Conservation (phyloP, 2,797 vertebrate genomes). For the Ispidina lecontei region DNA sequence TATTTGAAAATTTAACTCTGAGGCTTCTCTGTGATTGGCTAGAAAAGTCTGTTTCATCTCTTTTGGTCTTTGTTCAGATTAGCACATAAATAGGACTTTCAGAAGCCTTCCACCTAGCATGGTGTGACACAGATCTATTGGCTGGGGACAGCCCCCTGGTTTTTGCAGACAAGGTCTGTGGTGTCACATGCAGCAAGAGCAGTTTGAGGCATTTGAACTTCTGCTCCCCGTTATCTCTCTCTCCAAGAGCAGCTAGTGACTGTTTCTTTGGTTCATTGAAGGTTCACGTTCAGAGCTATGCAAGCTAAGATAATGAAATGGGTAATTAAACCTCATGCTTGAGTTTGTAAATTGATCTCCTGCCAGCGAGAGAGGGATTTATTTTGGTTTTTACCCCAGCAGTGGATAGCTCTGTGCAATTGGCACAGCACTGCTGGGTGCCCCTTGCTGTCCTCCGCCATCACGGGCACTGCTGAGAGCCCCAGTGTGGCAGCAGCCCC, state of each 20-base stretch:
- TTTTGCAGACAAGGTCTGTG: neutral
- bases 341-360: conserved; percentile 57
- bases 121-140: neutral
- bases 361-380: neutral
- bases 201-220: conserved; percentile 31
- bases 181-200: neutral
- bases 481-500: neutral
- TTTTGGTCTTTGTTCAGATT: neutral
- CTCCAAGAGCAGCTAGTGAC: conserved; percentile 28
- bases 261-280: conserved; percentile 58
- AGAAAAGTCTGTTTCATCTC: conserved; percentile 11
- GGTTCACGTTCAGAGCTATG: conserved; percentile 29
- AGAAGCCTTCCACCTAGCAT: neutral
- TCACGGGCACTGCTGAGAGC: neutral
- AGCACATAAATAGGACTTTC: conserved; percentile 13
- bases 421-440: neutral
- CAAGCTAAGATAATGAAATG: conserved; percentile 66
- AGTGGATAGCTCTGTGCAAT: neutral
- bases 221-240: neutral
- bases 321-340: conserved; percentile 66
- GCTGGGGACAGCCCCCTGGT: neutral
- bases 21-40: neutral
- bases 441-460: neutral
- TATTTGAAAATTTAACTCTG: conserved; percentile 45
- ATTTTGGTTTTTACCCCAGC: neutral